phyloP scores from a whole-genome alignment of 37 sponge, comb jelly and placozoan genomes.

The Hormiphora californensis region DNA sequence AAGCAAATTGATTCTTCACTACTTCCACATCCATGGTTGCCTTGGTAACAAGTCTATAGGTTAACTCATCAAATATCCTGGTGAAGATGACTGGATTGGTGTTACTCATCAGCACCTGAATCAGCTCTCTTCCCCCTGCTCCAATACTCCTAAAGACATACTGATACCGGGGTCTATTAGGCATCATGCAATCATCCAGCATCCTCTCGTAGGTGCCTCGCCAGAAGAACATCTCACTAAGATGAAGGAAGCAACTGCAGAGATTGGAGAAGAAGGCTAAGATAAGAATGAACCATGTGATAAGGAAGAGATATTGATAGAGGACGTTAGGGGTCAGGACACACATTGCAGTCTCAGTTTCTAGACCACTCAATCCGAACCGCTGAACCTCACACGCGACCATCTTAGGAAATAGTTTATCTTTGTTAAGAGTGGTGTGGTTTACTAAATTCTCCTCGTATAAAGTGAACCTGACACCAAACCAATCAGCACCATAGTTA shows the following conservation, averaged over 20 bases:
- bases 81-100: neutral
- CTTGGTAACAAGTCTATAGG: neutral
- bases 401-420: neutral
- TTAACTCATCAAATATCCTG: neutral
- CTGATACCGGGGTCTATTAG: neutral
- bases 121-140: neutral
- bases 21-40: no score
- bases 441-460: neutral
- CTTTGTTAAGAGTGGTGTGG: neutral
- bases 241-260: constrained; percentile 15
- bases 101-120: neutral
- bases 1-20: no score
- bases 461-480: neutral
- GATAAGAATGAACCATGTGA: neutral
- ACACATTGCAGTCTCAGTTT: neutral
- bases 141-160: constrained; percentile 4
- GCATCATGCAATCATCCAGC: neutral
- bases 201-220: constrained; percentile 2
- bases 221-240: constrained; percentile 11
- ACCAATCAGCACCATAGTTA: constrained; percentile 3
- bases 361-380: neutral
- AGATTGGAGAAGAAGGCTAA: neutral
- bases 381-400: constrained; percentile 7
- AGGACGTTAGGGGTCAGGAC: neutral
- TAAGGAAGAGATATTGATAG: neutral